Conservation (phyloP, 2,113 vertebrate species). For the Macroglossus sobrinus region DNA sequence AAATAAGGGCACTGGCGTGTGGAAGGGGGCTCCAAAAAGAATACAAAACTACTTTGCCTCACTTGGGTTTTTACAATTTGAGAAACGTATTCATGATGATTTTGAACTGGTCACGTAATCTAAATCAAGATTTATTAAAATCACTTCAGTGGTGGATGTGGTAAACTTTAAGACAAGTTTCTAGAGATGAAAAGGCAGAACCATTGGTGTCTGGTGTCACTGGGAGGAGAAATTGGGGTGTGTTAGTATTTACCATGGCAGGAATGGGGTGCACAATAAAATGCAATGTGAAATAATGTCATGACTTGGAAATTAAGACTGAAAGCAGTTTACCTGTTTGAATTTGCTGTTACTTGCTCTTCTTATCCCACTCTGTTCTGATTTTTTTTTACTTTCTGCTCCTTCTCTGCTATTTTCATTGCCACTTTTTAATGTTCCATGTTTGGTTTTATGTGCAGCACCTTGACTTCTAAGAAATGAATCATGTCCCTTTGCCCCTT, state of each 20-base stretch:
- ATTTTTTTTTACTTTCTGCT: conserved; percentile 69
- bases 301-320: conserved; percentile 47
- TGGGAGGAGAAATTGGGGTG: conserved; percentile 50
- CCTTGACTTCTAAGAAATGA: conserved; percentile 77
- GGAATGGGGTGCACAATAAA: background rate
- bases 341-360: conserved; percentile 71
- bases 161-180: conserved; percentile 79
- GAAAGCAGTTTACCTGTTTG: conserved; percentile 65
- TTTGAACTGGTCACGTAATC: conserved; percentile 62
- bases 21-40: background rate
- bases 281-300: conserved; percentile 45
- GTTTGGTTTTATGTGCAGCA: conserved; percentile 75
- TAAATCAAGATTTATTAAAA: conserved; percentile 64
- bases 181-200: conserved; percentile 83
- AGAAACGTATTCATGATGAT: conserved; percentile 29
- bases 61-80: conserved; percentile 14
- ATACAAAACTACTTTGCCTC: background rate
- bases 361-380: conserved; percentile 70
- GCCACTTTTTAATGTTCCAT: conserved; percentile 75
- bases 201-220: conserved; percentile 36
- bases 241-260: conserved; percentile 48
- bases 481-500: conserved; percentile 84
- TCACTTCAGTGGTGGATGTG: conserved; percentile 66
- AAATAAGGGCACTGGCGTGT: background rate
- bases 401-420: conserved; percentile 73